A percentile compares a stretch with the other conserved stretches of the same genome.
phyloP scores from a whole-genome alignment of 1,140 invertebrate species.

The Drosophila novamexicana region DNA sequence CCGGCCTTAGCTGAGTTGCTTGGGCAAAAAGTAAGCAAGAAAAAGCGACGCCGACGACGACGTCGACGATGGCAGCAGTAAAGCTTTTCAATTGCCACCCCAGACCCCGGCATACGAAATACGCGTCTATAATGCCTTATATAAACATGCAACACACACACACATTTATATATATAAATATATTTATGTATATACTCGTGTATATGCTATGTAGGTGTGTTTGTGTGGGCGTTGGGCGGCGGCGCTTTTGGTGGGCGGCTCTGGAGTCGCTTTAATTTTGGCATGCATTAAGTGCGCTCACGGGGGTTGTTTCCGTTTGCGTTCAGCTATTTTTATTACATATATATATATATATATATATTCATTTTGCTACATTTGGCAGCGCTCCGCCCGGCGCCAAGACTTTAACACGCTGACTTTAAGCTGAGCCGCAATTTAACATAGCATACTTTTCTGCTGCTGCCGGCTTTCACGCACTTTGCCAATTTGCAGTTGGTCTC shows the following conservation, averaged over 20 bases:
- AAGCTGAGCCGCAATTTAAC: conserved; percentile 44
- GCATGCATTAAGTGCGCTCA: conserved; percentile 80
- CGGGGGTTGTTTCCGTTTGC: conserved; percentile 75
- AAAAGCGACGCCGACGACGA: conserved; percentile 37
- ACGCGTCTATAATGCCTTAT: conserved; percentile 80
- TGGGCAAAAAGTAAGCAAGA: conserved; percentile 46
- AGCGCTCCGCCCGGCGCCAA: no score
- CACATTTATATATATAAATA: conserved; percentile 10
- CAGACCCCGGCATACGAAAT: conserved; percentile 51
- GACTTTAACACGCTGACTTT: conserved; percentile 34
- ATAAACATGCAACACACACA: conserved; percentile 48
- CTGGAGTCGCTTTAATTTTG: conserved; percentile 76
- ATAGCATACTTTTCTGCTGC: conserved; percentile 69
- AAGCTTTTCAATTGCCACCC: conserved; percentile 83
- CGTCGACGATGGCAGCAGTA: conserved; percentile 58
- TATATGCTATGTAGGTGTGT: conserved; percentile 31
- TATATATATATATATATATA: neutral
- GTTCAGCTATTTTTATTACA: conserved; percentile 56
- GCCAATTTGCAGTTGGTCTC: conserved; percentile 43
- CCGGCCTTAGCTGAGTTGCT: conserved; percentile 19
- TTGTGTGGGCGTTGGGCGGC: conserved; percentile 27
- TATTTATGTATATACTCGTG: conserved; percentile 13
- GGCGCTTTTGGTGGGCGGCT: conserved; percentile 17
- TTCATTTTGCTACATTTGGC: conserved; percentile 35
- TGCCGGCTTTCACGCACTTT: conserved; percentile 23